Conservation (phyloP, 2,888 invertebrate species). For the Spilarctia lutea region DNA sequence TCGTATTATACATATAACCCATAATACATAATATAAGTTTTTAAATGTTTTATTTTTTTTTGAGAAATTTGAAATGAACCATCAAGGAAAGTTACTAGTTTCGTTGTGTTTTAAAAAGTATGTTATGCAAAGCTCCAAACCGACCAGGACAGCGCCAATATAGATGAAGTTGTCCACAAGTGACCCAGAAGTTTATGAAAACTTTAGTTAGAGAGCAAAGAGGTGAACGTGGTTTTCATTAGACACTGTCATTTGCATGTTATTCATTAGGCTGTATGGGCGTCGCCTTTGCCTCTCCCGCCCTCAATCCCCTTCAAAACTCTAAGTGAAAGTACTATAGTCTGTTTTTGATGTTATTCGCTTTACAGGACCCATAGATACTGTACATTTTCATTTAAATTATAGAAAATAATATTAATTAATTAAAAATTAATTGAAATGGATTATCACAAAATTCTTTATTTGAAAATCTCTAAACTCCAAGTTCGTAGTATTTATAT, state of each 20-base stretch:
- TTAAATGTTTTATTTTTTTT: not conserved
- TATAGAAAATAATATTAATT: no score
- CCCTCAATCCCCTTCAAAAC: constrained; percentile 41
- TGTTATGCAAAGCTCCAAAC: not conserved
- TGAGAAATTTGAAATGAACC: not conserved
- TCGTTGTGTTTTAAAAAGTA: not conserved
- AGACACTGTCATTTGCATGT: constrained; percentile 79
- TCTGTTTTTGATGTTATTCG: constrained; percentile 36
- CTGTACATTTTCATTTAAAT: no score
- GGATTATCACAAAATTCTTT: not conserved
- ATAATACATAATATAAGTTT: no score
- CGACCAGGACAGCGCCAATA: not conserved
- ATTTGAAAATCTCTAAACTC: not conserved
- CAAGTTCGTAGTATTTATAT: not conserved
- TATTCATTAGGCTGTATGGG: constrained; percentile 76
- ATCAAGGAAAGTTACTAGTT: not conserved
- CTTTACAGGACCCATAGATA: constrained; percentile 14
- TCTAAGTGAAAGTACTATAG: constrained; percentile 44
- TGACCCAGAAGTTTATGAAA: constrained; percentile 48
- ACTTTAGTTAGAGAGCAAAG: constrained; percentile 59
- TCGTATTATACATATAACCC: no score
- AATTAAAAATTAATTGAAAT: not conserved
- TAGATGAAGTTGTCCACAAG: constrained; percentile 42
- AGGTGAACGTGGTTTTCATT: constrained; percentile 75
- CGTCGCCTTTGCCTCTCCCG: constrained; percentile 46